Base-by-base conservation (phyloP, 2,888 invertebrate genomes). In the Liopterus haemorrhoidalis region DNA sequence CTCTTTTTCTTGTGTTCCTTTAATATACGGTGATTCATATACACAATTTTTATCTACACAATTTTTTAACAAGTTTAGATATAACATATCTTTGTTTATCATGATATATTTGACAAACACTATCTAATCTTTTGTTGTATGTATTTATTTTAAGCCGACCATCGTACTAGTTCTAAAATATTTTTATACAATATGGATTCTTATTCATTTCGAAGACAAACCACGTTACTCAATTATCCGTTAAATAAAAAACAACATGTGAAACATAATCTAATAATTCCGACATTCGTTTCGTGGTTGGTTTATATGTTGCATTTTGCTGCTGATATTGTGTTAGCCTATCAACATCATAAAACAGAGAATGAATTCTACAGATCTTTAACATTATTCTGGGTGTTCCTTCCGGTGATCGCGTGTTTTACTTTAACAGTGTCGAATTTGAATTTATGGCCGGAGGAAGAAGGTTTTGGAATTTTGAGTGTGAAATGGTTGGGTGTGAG, bases 251-350 rank as follows among this genome's bases (percentile, higher is more conserved):
- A 61, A 11, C 71, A 74, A 55, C 70, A 75, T 54, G 70, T 72
- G 44, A 65, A 69, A 54, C 54, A 72, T n/a, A 65, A 72, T 48
- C 71, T 72, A 54, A 61, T 81, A 31, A 58, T 79, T 22, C 80
- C 82, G 33, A 67, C 73, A 3, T 49, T 75, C n/a, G 56, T 75
- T 22, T 78, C 78, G 8, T 73, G 81, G 30, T 50, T 78, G 1
- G 63, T 85, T 19, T 88, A 82, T 55, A 69, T 84, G 22, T 67
- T 79, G 3, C 72, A 85, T 39, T 78, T 83, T 25, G 76, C 81
- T 12, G 76, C 76, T 28, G 87, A 87, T 60, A 61, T 81, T 20
- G 78, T 79, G 1, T 71, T 85, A 2, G 73, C 80, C 37, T 70
- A 73, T 49, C 77, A 81, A 59, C 81, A 85, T 59, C 76, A 76